Conservation (phyloP, 1,140 invertebrate genomes). For the Limonius californicus region DNA sequence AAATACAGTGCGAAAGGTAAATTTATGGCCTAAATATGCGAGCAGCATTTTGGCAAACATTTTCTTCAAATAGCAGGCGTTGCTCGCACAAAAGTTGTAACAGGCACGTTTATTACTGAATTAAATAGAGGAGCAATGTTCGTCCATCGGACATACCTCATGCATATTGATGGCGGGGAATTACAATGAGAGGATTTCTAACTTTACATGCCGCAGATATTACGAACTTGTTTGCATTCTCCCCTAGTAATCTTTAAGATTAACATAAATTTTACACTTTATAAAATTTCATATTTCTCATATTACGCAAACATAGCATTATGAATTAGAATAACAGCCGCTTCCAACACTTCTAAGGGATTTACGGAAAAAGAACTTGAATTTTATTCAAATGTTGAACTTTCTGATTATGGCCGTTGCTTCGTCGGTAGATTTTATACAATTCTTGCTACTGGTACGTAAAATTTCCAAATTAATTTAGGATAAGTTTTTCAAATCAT, state of each 20-base stretch:
- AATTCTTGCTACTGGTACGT: no score
- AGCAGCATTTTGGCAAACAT: constrained; percentile 1
- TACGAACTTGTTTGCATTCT: constrained; percentile 13
- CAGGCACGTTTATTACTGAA: constrained; percentile 12
- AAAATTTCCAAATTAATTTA: no score
- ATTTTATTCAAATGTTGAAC: no score
- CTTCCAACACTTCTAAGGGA: no score
- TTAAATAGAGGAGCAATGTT: constrained; percentile 13
- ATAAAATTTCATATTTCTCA: constrained; percentile 11
- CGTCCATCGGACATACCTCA: constrained; percentile 13
- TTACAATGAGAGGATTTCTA: constrained; percentile 15
- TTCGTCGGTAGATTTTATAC: no score
- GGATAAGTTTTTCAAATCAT: no score
- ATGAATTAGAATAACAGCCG: no score
- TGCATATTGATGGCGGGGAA: constrained; percentile 12
- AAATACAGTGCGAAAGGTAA: no score
- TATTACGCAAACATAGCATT: neutral
- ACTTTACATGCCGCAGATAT: constrained; percentile 14
- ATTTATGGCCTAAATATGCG: no score
- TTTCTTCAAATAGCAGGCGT: neutral
- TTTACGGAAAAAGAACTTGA: no score
- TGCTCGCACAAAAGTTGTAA: neutral
- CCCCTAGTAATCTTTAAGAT: constrained; percentile 12
- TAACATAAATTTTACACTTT: constrained; percentile 15
- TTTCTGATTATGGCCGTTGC: no score